A percentile compares a stretch with the other conserved stretches of the same genome.
Evolutionary conservation across 2,113 vertebrate genomes (phyloP).

Genomic region (Prinia subflava): DNA sequence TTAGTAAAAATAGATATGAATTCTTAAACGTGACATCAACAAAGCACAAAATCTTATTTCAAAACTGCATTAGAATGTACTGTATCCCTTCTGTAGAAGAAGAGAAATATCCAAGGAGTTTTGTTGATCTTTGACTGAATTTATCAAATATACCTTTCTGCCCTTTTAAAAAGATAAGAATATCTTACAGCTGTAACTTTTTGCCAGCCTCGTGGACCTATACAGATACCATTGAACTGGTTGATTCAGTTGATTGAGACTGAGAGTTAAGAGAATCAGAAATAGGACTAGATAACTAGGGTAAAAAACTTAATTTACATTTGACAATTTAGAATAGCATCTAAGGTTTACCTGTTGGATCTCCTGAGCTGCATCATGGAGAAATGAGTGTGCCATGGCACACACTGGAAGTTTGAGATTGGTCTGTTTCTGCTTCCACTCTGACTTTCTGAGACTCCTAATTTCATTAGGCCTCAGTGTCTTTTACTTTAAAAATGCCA

Average conservation of each 20-base stretch:
- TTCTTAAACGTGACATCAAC: background rate
- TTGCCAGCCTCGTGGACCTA: fast-evolving
- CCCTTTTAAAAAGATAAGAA: background rate
- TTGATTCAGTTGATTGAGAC: background rate
- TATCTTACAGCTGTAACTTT: background rate
- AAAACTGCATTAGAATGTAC: background rate
- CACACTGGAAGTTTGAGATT: background rate
- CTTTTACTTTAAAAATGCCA: background rate
- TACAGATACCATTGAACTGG: background rate
- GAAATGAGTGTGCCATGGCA: background rate
- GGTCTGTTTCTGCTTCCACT: background rate
- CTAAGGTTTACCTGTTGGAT: background rate
- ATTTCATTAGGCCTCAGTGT: background rate
- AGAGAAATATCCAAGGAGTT: background rate
- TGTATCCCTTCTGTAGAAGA: background rate
- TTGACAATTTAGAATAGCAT: background rate
- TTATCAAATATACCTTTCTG: background rate
- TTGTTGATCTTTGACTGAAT: background rate
- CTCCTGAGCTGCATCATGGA: background rate
- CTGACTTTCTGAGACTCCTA: background rate
- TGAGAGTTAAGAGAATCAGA: background rate
- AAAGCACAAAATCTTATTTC: background rate
- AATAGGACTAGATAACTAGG: background rate
- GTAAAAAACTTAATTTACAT: background rate
- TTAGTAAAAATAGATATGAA: background rate